Percentiles rank a stretch among this genome's conserved stretches.
Conservation (phyloP, 2,797 vertebrate genomes). For the Microcaecilia unicolor region DNA sequence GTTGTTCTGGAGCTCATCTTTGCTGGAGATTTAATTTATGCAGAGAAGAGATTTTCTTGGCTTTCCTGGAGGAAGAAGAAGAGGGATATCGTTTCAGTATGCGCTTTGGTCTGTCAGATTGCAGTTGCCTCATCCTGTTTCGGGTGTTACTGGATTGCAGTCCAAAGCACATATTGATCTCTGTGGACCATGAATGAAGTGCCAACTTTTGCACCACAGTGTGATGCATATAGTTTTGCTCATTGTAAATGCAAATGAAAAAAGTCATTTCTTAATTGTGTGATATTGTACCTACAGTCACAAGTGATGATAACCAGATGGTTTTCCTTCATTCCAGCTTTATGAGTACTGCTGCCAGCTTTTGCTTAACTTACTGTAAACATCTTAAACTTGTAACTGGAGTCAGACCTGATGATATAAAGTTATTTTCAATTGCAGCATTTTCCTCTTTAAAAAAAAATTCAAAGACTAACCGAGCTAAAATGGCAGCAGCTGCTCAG, state of each 20-base stretch:
- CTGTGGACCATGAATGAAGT: background rate
- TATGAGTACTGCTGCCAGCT: constrained; percentile 3
- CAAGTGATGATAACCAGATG: constrained; percentile 18
- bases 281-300: constrained; percentile 16
- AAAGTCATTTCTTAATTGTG: constrained; percentile 13
- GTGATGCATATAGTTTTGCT: background rate
- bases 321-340: constrained; percentile 8
- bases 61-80: background rate
- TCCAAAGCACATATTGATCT: constrained; percentile 3
- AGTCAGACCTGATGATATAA: constrained; percentile 20
- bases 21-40: background rate
- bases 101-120: constrained; percentile 6
- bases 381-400: constrained; percentile 16
- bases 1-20: constrained; percentile 1
- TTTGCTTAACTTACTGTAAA: constrained; percentile 19
- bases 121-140: too few species aligned
- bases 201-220: background rate
- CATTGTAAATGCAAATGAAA: constrained; percentile 19
- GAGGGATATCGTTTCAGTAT: background rate
- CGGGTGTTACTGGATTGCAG: too few species aligned
- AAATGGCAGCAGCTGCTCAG: constrained; percentile 19
- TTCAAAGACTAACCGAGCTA: constrained; percentile 21
- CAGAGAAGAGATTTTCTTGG: constrained; percentile 5
- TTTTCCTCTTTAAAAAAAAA: constrained; percentile 5
- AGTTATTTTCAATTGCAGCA: constrained; percentile 24